Evolutionary conservation across 1,140 invertebrate species (phyloP).

Genomic region (Drepana arcuata): DNA sequence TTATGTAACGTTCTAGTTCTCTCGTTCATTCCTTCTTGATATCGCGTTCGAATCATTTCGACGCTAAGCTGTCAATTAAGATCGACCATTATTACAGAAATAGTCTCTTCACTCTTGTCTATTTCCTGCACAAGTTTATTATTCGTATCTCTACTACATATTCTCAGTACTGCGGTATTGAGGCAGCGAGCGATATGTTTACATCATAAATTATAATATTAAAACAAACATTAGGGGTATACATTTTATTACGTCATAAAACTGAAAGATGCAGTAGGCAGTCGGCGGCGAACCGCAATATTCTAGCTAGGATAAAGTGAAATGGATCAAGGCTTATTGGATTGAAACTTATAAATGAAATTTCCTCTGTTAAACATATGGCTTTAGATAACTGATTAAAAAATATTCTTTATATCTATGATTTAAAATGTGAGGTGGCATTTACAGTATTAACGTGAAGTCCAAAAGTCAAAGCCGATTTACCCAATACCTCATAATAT

Average conservation of each 20-base stretch:
- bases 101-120: background rate
- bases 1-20: too few species aligned
- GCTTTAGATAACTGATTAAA: background rate
- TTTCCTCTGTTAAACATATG: too few species aligned
- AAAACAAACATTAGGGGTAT: slow-evolving; percentile 56
- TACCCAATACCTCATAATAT: too few species aligned
- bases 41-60: background rate
- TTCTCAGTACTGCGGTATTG: background rate
- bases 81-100: background rate
- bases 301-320: background rate
- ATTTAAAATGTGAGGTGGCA: background rate
- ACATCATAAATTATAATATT: slow-evolving; percentile 59
- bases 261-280: slow-evolving; percentile 26
- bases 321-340: background rate
- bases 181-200: slow-evolving; percentile 30
- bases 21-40: too few species aligned
- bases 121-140: background rate
- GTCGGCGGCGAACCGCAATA: slow-evolving; percentile 9
- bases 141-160: background rate
- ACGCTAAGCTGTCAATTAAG: background rate
- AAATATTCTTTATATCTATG: background rate
- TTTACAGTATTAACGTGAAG: background rate
- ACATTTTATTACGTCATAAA: slow-evolving; percentile 58
- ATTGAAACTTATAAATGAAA: too few species aligned
- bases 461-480: too few species aligned